Base-by-base conservation (phyloP, 2,888 invertebrate species). In the Hypomecis punctinalis region DNA sequence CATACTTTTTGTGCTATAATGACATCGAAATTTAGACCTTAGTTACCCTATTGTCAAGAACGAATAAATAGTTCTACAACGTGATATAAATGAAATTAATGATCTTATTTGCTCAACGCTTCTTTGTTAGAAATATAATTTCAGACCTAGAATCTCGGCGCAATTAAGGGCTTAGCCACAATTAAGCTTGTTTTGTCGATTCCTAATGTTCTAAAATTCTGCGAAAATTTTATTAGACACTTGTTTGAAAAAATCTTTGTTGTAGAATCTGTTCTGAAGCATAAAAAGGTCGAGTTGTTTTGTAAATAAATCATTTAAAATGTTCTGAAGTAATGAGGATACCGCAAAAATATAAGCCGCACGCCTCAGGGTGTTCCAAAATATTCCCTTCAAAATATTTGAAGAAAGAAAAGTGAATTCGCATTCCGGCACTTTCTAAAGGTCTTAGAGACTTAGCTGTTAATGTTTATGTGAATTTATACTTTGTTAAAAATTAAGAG, bases 231-330 rank as follows among this genome's bases (percentile, higher is more conserved):
- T 61, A 61, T 62, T 36, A 37, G 9, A 53, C 48, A 48, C 37
- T 61, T 42, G 36, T 39, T 23, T 10, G 48, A 57, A 23, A 37
- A 33, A 23, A 46, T 45, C 37, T 54, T 40, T 51, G 42, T 61
- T 45, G 13, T 37, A 23, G 36, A 48, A 57, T 8, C 36, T 45
- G 37, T 33, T 35, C 40, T 42, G 51, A 65, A 66, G 66, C 51
- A 57, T 56, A 13, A 60, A 56, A 64, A 52, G 52, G 52, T 33
- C 10, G 36, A n/a, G 13, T 23, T 56, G 35, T 45, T 39, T 13
- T 56, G 53, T 65, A 68, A 64, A 70, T 70, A 72, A 68, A 64
- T 64, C 61, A 66, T 61, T 72, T 63, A 23, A n/a, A n/a, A 66
- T 70, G 49, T 53, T 58, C 57, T 13, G 35, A 59, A 70, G 65